A percentile compares a stretch with the other conserved stretches of the same genome.
These are phyloP conservation scores for Rhopalosiphum nymphaeae DNA, from an alignment of 2,888 invertebrate species.

Conservation along the genomic window DNA sequence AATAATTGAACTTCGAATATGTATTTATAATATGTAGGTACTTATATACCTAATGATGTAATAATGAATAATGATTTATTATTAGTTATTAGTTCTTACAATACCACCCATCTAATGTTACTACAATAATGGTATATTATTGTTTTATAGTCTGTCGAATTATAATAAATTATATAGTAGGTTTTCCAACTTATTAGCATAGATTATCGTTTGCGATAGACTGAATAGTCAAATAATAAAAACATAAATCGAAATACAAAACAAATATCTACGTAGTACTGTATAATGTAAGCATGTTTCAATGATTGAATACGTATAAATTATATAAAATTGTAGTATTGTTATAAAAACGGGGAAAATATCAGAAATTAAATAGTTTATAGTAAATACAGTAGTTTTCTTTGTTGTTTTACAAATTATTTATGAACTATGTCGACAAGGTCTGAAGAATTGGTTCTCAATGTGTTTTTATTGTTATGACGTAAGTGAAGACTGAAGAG, in stretches of 20 bases:
- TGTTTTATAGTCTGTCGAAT: not conserved
- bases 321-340: not conserved
- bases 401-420: constrained; percentile 16
- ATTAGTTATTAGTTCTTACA: not conserved
- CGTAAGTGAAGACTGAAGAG: constrained; percentile 7
- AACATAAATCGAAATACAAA: not conserved
- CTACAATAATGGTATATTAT: not conserved
- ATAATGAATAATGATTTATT: not conserved
- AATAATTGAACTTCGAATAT: not conserved
- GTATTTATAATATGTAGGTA: not conserved
- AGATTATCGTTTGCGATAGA: not conserved
- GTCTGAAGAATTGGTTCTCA: constrained; percentile 36
- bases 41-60: not conserved
- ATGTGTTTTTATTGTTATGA: constrained; percentile 10
- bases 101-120: not conserved
- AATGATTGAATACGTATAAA: not conserved
- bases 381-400: constrained; percentile 13
- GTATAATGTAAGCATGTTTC: not conserved
- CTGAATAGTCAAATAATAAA: not conserved
- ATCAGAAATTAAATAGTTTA: not conserved
- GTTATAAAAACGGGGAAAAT: constrained; percentile 5
- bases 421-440: constrained; percentile 39
- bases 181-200: not conserved
- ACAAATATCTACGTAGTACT: not conserved
- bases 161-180: not conserved